Base-by-base conservation (phyloP, 2,888 invertebrate species). In the Lochmaea capreae region DNA sequence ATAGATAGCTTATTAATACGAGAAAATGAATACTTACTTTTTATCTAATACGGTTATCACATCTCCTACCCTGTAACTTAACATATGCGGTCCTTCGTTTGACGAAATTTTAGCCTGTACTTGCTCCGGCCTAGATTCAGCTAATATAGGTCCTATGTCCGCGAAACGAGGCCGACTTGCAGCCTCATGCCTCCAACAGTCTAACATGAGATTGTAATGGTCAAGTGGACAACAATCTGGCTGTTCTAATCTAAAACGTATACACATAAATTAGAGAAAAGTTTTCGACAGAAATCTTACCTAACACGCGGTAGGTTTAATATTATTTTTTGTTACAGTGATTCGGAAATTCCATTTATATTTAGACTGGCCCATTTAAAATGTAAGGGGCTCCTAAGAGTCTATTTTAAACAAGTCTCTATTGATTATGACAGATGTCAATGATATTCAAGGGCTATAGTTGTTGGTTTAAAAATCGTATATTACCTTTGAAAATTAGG, bases 121-220 rank as follows among this genome's bases (percentile, higher is more conserved):
- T 88, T 97, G 95, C 84, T 97, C 97, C 0, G 99, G 98, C 84
- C 95, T 92, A 83, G 95, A 93, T 83, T 95, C 95, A 0, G 95
- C 94, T 78, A 99, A 86, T 68, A 92, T 89, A 14, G 91, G 90
- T 67, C 92, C 91, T 33, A 99, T 90, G 77, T 98, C 97, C 65
- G 92, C 91, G 86, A 99, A 99, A 76, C 94, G 95, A 0, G 99
- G 99, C 75, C 99, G 89, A 79, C 93, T 92, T 49, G 90, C 90
- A 0, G 97, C 94, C 80, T 98, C 97, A 84, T 98, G 97, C 74
- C 95, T 92, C 99, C 99, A 99, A 86, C 99, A 99, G 84, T 96
- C 95, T 79, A 94, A 89, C 98, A 99, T 98, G 12, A 97, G 88
- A 10, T 92, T 90, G 85, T 96, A 98, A 86, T 97, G 97, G 57